phyloP scores from a whole-genome alignment of 2,888 invertebrate genomes.

The Stenurella melanura region DNA sequence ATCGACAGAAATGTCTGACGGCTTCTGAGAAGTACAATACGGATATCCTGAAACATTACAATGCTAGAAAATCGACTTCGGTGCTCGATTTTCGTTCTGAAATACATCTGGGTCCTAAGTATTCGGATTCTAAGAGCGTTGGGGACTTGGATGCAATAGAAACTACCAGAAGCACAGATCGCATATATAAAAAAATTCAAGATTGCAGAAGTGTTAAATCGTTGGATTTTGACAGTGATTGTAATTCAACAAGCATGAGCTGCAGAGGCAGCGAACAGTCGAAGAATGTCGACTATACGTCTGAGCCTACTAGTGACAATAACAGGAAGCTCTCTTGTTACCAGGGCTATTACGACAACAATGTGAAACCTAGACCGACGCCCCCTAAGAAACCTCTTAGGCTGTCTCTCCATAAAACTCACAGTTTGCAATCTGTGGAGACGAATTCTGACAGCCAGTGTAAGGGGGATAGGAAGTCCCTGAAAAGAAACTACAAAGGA shows the following conservation, averaged over 20 bases:
- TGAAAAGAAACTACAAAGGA: conserved; percentile 78
- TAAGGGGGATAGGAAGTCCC: conserved; percentile 73
- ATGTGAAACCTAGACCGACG: conserved; percentile 80
- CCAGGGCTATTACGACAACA: conserved; percentile 70
- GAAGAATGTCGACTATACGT: conserved; percentile 75
- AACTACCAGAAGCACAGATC: conserved; percentile 61
- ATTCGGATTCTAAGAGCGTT: conserved; percentile 71
- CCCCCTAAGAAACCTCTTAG: conserved; percentile 91
- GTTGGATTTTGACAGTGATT: conserved; percentile 86
- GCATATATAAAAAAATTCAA: conserved; percentile 66
- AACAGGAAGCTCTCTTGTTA: conserved; percentile 72
- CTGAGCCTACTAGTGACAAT: conserved; percentile 75
- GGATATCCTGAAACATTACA: conserved; percentile 72
- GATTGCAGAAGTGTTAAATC: conserved; percentile 82
- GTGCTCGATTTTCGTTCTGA: conserved; percentile 76
- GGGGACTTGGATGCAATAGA: conserved; percentile 72
- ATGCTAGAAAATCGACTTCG: conserved; percentile 76
- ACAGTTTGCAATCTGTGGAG: conserved; percentile 86
- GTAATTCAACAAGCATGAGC: conserved; percentile 61
- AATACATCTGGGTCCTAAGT: conserved; percentile 68
- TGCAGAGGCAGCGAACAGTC: conserved; percentile 40
- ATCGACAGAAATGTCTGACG: conserved; percentile 69
- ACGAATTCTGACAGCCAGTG: conserved; percentile 63
- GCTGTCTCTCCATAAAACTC: conserved; percentile 87
- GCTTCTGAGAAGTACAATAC: conserved; percentile 71